phyloP scores from a whole-genome alignment of 2,113 vertebrate genomes.

The Sylvia atricapilla region DNA sequence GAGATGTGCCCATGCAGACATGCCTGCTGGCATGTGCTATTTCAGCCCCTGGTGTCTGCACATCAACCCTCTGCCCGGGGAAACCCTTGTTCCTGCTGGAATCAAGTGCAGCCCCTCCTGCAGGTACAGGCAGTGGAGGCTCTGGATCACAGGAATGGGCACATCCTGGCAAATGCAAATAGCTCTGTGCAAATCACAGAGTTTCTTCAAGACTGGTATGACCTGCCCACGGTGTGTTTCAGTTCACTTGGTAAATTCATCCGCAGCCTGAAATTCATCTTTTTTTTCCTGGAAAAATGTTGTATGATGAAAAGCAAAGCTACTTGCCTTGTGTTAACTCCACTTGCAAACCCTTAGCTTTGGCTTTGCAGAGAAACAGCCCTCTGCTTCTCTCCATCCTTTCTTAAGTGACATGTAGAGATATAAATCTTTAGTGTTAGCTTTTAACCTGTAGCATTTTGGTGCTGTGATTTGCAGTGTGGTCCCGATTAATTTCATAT shows the following conservation, averaged over 20 bases:
- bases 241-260: not conserved
- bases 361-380: not conserved
- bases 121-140: not conserved
- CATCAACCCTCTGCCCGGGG: not conserved
- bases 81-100: not conserved
- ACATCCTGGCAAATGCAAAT: not conserved
- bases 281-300: not conserved
- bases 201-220: not conserved
- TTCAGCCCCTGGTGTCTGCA: not conserved
- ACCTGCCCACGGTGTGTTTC: fast-evolving
- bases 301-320: not conserved
- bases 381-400: not conserved
- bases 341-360: not conserved
- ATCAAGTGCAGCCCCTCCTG: not conserved
- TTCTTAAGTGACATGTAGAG: not conserved
- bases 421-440: not conserved
- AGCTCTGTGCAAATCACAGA: fast-evolving
- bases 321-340: not conserved
- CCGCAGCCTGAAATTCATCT: not conserved
- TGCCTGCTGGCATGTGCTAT: not conserved
- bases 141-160: not conserved
- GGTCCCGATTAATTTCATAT: not conserved
- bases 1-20: not conserved
- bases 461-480: not conserved
- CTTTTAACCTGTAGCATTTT: not conserved